Percentiles rank a stretch among this genome's conserved stretches.
Conservation (phyloP, 2,888 invertebrate species). For the Apotomis turbidana region DNA sequence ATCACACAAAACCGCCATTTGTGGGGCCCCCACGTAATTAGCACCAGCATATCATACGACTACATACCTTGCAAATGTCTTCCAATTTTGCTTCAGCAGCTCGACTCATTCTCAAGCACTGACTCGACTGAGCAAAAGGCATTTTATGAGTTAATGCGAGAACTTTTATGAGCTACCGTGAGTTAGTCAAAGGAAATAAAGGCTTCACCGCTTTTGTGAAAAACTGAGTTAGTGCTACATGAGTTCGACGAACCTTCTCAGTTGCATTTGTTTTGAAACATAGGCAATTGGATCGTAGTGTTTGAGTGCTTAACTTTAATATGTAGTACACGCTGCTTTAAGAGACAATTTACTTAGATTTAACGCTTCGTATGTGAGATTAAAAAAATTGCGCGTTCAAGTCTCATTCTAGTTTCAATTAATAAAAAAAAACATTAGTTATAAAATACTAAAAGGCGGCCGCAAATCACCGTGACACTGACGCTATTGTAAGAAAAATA, state of each 20-base stretch:
- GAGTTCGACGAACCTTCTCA: neutral
- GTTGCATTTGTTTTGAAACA: neutral
- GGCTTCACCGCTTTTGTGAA: constrained; percentile 18
- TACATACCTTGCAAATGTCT: constrained; percentile 31
- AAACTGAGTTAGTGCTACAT: constrained; percentile 15
- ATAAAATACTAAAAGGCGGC: too few species aligned
- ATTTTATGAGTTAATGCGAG: constrained; percentile 15
- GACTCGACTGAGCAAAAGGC: constrained; percentile 23
- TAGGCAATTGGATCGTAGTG: neutral
- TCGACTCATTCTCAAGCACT: constrained; percentile 15
- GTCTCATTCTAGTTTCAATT: too few species aligned
- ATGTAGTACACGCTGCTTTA: constrained; percentile 6
- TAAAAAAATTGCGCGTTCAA: too few species aligned
- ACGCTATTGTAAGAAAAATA: too few species aligned
- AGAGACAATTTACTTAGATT: constrained; percentile 12
- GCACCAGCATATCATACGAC: constrained; percentile 24
- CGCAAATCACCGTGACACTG: too few species aligned
- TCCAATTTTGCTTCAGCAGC: constrained; percentile 20
- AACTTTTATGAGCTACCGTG: constrained; percentile 24
- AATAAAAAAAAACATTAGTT: too few species aligned
- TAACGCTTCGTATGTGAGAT: too few species aligned
- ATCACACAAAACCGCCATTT: neutral
- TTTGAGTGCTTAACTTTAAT: constrained; percentile 11
- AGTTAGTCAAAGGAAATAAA: constrained; percentile 19
- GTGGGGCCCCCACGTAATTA: constrained; percentile 25